These are phyloP conservation scores for Drosophila sp. DNA, from an alignment of 1,140 invertebrate species.

Conservation along the genomic window DNA sequence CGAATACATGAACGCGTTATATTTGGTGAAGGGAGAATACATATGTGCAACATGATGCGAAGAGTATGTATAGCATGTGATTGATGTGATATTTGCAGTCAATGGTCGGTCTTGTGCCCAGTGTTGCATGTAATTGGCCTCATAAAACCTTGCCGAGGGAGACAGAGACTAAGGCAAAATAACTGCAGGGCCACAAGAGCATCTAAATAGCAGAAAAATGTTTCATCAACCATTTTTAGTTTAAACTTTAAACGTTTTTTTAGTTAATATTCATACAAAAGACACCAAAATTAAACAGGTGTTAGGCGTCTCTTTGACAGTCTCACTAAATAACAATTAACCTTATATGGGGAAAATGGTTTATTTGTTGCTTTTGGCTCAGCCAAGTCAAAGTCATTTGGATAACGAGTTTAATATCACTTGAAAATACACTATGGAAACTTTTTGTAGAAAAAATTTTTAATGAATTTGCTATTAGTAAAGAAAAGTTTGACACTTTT, in stretches of 20 bases:
- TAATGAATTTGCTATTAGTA: no score
- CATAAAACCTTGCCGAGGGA: conserved; percentile 15
- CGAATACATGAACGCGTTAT: neutral
- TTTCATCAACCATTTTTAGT: conserved; percentile 18
- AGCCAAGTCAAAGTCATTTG: conserved; percentile 35
- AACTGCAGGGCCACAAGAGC: conserved; percentile 35
- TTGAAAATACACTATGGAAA: neutral
- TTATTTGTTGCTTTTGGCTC: conserved; percentile 17
- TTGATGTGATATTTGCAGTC: conserved; percentile 56
- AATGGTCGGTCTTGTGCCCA: conserved; percentile 72
- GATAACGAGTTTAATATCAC: conserved; percentile 53
- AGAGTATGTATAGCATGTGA: conserved; percentile 54
- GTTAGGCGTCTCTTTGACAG: conserved; percentile 46
- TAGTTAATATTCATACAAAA: conserved; percentile 53
- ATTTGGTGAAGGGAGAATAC: conserved; percentile 33
- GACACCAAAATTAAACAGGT: conserved; percentile 51
- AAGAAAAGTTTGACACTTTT: no score
- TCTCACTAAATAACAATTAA: conserved; percentile 76
- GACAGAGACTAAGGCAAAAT: conserved; percentile 27
- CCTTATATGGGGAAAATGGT: conserved; percentile 49
- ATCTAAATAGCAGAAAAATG: conserved; percentile 1
- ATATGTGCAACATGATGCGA: conserved; percentile 58
- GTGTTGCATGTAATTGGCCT: conserved; percentile 75
- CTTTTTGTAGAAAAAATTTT: neutral
- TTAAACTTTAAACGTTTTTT: conserved; percentile 5